A percentile compares a stretch with the other conserved stretches of the same genome.
Evolutionary conservation across 2,113 vertebrate genomes (phyloP).

Genomic region (Alethe diademata): DNA sequence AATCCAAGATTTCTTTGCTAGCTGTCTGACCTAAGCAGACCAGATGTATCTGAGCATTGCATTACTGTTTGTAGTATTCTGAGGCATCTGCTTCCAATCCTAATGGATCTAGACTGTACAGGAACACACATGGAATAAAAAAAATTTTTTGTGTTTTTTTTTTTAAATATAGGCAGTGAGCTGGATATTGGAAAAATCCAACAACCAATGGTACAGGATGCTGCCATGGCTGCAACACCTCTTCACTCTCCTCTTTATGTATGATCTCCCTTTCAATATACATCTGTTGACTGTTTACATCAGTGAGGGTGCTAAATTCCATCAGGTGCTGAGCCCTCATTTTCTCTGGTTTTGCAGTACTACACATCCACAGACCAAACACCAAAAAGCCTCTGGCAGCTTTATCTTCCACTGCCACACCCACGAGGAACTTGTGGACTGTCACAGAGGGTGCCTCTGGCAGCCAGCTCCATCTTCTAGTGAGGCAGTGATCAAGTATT

Average conservation of each 20-base stretch:
- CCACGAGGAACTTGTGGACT: not conserved
- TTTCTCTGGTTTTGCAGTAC: not conserved
- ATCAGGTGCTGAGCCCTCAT: not conserved
- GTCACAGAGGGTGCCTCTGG: not conserved
- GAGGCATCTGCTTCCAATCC: not conserved
- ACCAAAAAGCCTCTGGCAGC: not conserved
- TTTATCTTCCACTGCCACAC: not conserved
- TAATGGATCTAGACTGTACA: not conserved
- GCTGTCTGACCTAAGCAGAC: not conserved
- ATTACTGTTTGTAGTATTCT: not conserved
- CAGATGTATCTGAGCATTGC: not conserved
- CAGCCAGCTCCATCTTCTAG: not conserved
- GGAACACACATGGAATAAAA: not conserved
- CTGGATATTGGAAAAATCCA: not conserved
- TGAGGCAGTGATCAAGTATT: not conserved
- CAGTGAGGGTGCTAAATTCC: not conserved
- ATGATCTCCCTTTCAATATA: not conserved
- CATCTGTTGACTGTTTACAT: not conserved
- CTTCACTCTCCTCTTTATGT: not conserved
- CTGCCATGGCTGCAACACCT: not conserved
- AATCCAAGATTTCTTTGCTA: not conserved
- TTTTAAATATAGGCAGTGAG: not conserved
- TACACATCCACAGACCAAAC: not conserved
- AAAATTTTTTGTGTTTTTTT: not conserved
- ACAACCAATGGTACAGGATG: not conserved